phyloP scores from a whole-genome alignment of 2,797 vertebrate species.

The Champsocephalus gunnari region DNA sequence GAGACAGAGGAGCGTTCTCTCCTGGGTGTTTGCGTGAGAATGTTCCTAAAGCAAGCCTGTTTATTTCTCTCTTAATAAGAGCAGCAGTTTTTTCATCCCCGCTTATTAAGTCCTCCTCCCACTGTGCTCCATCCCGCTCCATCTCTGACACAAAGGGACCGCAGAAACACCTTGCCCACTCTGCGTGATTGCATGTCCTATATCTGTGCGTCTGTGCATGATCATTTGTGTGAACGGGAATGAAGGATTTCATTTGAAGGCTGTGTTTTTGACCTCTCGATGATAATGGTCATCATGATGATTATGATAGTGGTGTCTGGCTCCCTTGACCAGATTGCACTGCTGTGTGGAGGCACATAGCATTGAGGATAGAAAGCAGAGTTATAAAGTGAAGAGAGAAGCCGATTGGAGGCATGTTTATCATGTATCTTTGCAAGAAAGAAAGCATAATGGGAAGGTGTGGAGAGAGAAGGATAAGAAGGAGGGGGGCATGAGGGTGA shows the following conservation, averaged over 20 bases:
- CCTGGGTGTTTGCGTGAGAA: conserved; percentile 49
- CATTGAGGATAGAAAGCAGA: conserved; percentile 19
- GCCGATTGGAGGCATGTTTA: conserved; percentile 38
- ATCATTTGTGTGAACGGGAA: conserved; percentile 47
- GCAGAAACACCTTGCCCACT: conserved; percentile 49
- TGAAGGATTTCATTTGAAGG: conserved; percentile 52
- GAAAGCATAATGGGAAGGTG: conserved; percentile 51
- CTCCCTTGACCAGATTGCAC: conserved; percentile 41
- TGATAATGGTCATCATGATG: conserved; percentile 61
- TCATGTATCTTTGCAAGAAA: conserved; percentile 47
- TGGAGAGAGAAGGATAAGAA: conserved; percentile 32
- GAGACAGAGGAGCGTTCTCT: conserved; percentile 46
- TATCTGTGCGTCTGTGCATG: conserved; percentile 30
- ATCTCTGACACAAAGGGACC: conserved; percentile 61
- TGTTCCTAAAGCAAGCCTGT: conserved; percentile 53
- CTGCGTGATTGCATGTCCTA: conserved; percentile 15
- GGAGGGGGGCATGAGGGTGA: conserved; percentile 23
- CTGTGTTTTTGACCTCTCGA: conserved; percentile 58
- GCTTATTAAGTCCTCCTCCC: conserved; percentile 64
- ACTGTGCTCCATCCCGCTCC: conserved; percentile 45
- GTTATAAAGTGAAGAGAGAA: conserved; percentile 46
- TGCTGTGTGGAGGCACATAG: conserved; percentile 32
- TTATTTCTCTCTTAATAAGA: conserved; percentile 61
- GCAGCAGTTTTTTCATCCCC: conserved; percentile 52
- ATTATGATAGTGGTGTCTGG: conserved; percentile 51